Percentiles rank a stretch among this genome's conserved stretches.
phyloP scores from a whole-genome alignment of 2,888 invertebrate genomes.

The Ectropis crepuscularia region DNA sequence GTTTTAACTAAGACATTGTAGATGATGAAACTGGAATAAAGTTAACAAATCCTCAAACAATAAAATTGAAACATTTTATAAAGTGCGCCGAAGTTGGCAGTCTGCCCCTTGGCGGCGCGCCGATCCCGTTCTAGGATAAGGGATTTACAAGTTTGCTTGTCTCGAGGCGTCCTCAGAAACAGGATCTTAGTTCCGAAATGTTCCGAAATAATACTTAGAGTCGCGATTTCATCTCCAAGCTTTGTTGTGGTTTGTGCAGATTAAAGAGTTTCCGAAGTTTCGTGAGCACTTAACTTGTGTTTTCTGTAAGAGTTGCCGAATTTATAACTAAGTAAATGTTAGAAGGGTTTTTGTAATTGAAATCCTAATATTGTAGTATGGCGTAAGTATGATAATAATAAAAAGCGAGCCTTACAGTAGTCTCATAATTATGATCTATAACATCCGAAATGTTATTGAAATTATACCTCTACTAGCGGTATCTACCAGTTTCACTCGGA shows the following conservation, averaged over 20 bases:
- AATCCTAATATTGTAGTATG: neutral
- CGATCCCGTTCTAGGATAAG: constrained; percentile 33
- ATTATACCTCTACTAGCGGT: no score
- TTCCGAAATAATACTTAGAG: constrained; percentile 38
- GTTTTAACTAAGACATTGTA: no score
- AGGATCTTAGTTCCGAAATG: constrained; percentile 39
- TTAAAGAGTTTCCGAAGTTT: constrained; percentile 9
- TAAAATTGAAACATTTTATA: constrained; percentile 40
- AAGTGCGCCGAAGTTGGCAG: constrained; percentile 35
- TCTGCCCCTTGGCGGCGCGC: constrained; percentile 33
- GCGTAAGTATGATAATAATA: no score
- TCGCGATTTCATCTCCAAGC: constrained; percentile 34
- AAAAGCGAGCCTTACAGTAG: no score
- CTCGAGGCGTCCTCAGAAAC: constrained; percentile 23
- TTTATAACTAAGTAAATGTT: neutral
- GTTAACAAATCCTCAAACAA: constrained; percentile 34
- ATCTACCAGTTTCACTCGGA: no score
- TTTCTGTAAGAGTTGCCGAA: neutral
- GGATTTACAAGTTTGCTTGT: constrained; percentile 42
- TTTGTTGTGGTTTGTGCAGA: constrained; percentile 31
- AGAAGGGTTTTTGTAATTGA: neutral
- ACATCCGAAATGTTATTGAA: no score
- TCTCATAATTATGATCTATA: no score
- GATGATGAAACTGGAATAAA: constrained; percentile 15
- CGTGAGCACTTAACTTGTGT: neutral